A percentile compares a stretch with the other conserved stretches of the same genome.
Conservation (phyloP, 2,888 invertebrate genomes). For the Drosophila acutilabella region DNA sequence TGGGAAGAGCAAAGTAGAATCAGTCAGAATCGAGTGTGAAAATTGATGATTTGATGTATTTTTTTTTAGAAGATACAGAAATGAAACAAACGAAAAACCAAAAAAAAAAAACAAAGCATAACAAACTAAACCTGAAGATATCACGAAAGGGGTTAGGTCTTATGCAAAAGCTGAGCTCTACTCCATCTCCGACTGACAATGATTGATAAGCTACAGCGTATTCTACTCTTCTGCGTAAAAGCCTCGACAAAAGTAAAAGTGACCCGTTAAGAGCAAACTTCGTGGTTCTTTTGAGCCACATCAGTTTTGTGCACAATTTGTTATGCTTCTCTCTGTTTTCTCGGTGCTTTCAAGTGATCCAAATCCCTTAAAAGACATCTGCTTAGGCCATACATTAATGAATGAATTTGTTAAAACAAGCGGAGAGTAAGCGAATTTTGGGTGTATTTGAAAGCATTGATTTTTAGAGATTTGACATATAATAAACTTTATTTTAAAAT, state of each 20-base stretch:
- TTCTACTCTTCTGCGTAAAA: conserved; percentile 68
- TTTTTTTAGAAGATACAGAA: conserved; percentile 12
- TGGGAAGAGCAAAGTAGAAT: conserved; percentile 50
- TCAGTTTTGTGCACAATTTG: conserved; percentile 23
- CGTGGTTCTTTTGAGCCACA: conserved; percentile 25
- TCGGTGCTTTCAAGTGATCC: conserved; percentile 36
- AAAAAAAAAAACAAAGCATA: conserved; percentile 1
- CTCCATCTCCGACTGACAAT: conserved; percentile 68
- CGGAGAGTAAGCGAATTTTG: too few species aligned
- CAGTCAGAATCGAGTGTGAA: conserved; percentile 52
- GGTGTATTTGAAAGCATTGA: too few species aligned
- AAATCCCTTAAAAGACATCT: conserved; percentile 22
- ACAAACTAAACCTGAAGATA: conserved; percentile 33
- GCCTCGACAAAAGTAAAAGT: conserved; percentile 75
- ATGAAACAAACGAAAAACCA: background rate
- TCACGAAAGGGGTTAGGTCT: conserved; percentile 44
- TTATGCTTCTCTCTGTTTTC: conserved; percentile 4
- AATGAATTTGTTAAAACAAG: background rate
- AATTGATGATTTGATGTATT: conserved; percentile 68
- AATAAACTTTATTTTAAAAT: too few species aligned
- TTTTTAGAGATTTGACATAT: too few species aligned
- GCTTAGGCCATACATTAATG: background rate
- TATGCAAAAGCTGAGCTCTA: conserved; percentile 63
- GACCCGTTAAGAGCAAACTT: conserved; percentile 58
- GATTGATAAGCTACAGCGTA: conserved; percentile 81